These are phyloP conservation scores for Lucilia cuprina DNA, from an alignment of 1,140 invertebrate species.

Conservation along the genomic window DNA sequence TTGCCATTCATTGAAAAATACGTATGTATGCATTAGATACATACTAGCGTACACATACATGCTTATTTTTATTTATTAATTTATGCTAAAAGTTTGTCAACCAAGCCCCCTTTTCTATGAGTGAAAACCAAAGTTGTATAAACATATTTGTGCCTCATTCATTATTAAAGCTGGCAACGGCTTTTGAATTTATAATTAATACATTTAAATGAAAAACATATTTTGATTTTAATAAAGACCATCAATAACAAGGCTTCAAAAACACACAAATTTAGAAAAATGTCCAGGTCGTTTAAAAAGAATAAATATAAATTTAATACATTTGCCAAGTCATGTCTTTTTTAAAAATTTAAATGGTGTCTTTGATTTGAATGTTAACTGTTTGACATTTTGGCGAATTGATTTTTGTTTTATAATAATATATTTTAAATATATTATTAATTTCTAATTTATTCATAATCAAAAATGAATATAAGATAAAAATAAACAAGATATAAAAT, in stretches of 20 bases:
- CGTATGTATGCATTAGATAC: no score
- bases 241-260: not conserved
- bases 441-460: not conserved
- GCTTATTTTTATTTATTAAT: no score
- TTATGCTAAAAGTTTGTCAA: not conserved
- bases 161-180: not conserved
- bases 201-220: not conserved
- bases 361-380: not conserved
- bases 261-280: constrained; percentile 10
- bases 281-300: not conserved
- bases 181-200: not conserved
- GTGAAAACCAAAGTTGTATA: not conserved
- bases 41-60: no score
- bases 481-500: not conserved
- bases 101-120: constrained; percentile 14
- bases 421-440: not conserved
- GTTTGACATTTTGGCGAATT: constrained; percentile 23
- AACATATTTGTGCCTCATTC: not conserved
- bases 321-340: not conserved
- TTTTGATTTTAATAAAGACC: not conserved
- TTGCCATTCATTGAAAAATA: no score
- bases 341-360: not conserved
- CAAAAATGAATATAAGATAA: not conserved
- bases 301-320: not conserved
- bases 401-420: not conserved